These are phyloP conservation scores for Lordiphosa stackelbergi DNA, from an alignment of 1,140 invertebrate species.

Conservation along the genomic window DNA sequence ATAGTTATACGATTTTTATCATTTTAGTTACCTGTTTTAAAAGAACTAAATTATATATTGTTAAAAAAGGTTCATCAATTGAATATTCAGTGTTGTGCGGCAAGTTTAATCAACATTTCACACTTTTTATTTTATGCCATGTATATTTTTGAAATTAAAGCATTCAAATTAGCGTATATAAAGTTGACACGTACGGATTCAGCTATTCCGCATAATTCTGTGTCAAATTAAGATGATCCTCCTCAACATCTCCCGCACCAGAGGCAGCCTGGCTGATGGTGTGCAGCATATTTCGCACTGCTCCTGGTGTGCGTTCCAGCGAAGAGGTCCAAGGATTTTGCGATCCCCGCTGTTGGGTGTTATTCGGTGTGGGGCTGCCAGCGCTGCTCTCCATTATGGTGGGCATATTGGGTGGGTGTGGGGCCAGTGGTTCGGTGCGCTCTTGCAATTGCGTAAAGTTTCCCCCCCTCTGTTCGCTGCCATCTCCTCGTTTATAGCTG, in stretches of 20 bases:
- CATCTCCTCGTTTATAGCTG: constrained; percentile 40
- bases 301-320: constrained; percentile 45
- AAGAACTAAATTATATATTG: too few relatives aligned
- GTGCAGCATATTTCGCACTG: constrained; percentile 48
- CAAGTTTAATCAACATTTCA: too few relatives aligned
- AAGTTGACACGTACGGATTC: background rate
- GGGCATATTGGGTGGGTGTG: constrained; percentile 62
- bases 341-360: constrained; percentile 30
- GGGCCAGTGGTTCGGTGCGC: constrained; percentile 34
- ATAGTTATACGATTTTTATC: too few relatives aligned
- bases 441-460: constrained; percentile 58
- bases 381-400: constrained; percentile 71
- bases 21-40: too few relatives aligned
- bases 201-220: constrained; percentile 63
- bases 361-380: constrained; percentile 34
- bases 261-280: constrained; percentile 24
- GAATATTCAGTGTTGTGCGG: too few relatives aligned
- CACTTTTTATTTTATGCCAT: too few relatives aligned
- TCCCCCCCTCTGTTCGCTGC: constrained; percentile 25
- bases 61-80: too few relatives aligned
- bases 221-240: constrained; percentile 67
- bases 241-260: constrained; percentile 15
- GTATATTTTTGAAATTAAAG: too few relatives aligned
- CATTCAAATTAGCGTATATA: background rate
- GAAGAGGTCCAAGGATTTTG: constrained; percentile 51